These are phyloP conservation scores for Chinchilla lanigera DNA, from an alignment of 2,113 vertebrate genomes.

Conservation along the genomic window DNA sequence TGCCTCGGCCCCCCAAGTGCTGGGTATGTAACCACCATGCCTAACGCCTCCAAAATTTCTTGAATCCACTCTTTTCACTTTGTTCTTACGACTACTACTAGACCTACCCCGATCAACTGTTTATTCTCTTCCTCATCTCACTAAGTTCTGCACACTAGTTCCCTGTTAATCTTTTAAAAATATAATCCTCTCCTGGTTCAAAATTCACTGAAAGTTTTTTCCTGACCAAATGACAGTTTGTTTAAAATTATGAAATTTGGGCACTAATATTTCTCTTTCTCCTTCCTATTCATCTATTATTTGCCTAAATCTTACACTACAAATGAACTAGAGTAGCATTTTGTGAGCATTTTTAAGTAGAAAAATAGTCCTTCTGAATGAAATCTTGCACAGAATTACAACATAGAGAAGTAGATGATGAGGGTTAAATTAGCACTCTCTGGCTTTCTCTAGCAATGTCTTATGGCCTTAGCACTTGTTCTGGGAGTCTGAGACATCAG, in stretches of 20 bases:
- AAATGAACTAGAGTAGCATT: not conserved
- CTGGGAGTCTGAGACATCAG: not conserved
- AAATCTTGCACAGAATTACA: not conserved
- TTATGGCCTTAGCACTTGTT: not conserved
- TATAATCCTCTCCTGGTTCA: not conserved
- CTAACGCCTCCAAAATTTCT: not conserved
- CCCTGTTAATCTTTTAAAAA: not conserved
- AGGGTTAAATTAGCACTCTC: too few relatives aligned
- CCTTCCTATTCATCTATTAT: not conserved
- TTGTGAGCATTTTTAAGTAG: constrained; percentile 7
- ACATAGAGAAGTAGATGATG: not conserved
- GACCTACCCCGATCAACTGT: not conserved
- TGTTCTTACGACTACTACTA: not conserved
- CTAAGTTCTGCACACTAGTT: not conserved
- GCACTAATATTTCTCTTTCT: not conserved
- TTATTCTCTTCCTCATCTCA: not conserved
- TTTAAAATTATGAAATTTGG: not conserved
- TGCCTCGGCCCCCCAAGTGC: not conserved
- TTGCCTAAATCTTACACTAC: not conserved
- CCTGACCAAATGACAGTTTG: not conserved
- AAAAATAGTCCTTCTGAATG: not conserved
- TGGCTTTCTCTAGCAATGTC: too few relatives aligned
- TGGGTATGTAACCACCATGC: not conserved
- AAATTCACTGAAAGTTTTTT: not conserved
- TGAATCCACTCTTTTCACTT: not conserved